phyloP scores from a whole-genome alignment of 2,797 vertebrate genomes.

The Chloroceryle inda region DNA sequence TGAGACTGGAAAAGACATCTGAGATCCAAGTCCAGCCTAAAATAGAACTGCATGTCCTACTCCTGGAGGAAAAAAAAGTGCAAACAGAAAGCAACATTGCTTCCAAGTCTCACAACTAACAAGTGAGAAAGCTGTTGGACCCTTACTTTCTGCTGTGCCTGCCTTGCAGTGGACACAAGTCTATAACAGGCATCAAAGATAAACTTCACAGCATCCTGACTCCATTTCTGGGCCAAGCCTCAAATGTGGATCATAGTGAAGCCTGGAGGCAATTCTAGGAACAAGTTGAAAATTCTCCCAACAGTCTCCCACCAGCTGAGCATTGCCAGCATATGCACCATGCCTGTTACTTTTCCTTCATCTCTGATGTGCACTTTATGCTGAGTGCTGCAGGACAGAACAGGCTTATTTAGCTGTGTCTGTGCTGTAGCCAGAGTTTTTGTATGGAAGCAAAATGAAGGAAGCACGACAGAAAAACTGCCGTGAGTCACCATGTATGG shows the following conservation, averaged over 20 bases:
- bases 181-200: background rate
- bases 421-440: background rate
- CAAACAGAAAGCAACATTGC: background rate
- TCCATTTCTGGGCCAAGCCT: background rate
- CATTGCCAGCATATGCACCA: background rate
- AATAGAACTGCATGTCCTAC: background rate
- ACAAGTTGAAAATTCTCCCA: background rate
- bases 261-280: slow-evolving; percentile 9
- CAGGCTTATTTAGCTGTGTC: background rate
- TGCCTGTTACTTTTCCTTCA: background rate
- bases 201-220: background rate
- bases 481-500: background rate
- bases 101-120: background rate
- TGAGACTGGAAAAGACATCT: too few species aligned
- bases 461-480: background rate
- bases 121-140: background rate
- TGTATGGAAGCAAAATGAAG: background rate
- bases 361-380: background rate
- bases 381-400: background rate
- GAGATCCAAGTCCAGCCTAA: too few species aligned
- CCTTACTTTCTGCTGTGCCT: background rate
- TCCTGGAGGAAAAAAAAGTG: rapidly evolving
- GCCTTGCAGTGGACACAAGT: background rate
- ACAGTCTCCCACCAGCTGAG: background rate
- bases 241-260: background rate